A percentile compares a stretch with the other conserved stretches of the same genome.
Conservation (phyloP, 2,888 invertebrate genomes). For the Ochropacha duplaris region DNA sequence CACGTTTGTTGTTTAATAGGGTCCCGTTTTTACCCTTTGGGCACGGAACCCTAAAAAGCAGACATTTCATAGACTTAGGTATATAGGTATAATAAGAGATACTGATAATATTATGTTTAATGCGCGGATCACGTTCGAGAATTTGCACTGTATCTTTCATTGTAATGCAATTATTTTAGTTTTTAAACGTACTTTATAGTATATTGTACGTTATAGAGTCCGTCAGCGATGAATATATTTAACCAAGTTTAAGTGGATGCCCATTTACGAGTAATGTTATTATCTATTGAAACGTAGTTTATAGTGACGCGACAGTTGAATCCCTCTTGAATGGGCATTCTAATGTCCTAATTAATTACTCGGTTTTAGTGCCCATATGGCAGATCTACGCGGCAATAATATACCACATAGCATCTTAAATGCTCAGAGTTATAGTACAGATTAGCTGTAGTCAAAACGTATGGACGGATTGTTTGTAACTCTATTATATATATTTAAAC, state of each 20-base stretch:
- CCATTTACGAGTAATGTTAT: background rate
- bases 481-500: background rate
- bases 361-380: constrained; percentile 27
- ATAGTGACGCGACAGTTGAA: constrained; percentile 3
- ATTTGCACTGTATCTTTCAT: too few species aligned
- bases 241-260: background rate
- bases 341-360: constrained; percentile 26
- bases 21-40: too few species aligned
- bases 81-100: too few species aligned
- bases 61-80: too few species aligned
- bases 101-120: too few species aligned
- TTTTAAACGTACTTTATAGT: too few species aligned
- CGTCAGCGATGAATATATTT: background rate
- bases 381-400: constrained; percentile 23
- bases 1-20: too few species aligned
- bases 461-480: background rate
- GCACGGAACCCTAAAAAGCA: too few species aligned
- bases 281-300: background rate
- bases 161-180: too few species aligned
- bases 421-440: constrained; percentile 7
- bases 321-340: constrained; percentile 4
- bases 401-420: constrained; percentile 28
- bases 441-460: background rate
- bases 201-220: background rate
- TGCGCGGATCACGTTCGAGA: too few species aligned